Evolutionary conservation across 2,888 invertebrate genomes (phyloP).

Genomic region (Tenthredo notha): DNA sequence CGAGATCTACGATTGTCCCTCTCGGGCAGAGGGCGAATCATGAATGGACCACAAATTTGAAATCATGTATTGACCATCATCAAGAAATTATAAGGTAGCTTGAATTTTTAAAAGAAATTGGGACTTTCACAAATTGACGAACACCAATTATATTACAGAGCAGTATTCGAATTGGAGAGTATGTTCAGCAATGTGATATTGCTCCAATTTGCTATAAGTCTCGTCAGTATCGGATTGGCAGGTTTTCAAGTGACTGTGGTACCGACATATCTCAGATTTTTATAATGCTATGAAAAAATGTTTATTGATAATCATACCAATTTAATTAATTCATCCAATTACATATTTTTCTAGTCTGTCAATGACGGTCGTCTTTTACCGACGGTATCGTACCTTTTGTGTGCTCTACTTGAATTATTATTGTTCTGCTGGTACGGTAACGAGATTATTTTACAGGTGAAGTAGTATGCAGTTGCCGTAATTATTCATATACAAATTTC

Average conservation of each 20-base stretch:
- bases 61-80: slow-evolving; percentile 58
- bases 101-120: background rate
- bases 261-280: slow-evolving; percentile 20
- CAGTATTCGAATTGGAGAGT: slow-evolving; percentile 55
- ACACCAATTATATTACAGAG: slow-evolving; percentile 50
- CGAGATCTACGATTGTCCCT: background rate
- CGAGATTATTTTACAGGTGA: slow-evolving; percentile 59
- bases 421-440: slow-evolving; percentile 61
- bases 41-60: slow-evolving; percentile 9
- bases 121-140: background rate
- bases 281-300: slow-evolving; percentile 40
- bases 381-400: background rate
- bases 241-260: slow-evolving; percentile 60
- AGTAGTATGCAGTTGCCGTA: background rate
- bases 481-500: background rate
- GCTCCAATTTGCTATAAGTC: slow-evolving; percentile 59
- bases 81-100: slow-evolving; percentile 58
- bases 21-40: background rate
- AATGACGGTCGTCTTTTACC: background rate
- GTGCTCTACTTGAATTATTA: slow-evolving; percentile 56
- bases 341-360: background rate
- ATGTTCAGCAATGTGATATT: slow-evolving; percentile 58
- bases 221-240: slow-evolving; percentile 56
- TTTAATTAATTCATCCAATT: background rate
- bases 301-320: background rate